These are phyloP conservation scores for Myotis vivesi DNA, from an alignment of 2,797 vertebrate species.

Conservation along the genomic window DNA sequence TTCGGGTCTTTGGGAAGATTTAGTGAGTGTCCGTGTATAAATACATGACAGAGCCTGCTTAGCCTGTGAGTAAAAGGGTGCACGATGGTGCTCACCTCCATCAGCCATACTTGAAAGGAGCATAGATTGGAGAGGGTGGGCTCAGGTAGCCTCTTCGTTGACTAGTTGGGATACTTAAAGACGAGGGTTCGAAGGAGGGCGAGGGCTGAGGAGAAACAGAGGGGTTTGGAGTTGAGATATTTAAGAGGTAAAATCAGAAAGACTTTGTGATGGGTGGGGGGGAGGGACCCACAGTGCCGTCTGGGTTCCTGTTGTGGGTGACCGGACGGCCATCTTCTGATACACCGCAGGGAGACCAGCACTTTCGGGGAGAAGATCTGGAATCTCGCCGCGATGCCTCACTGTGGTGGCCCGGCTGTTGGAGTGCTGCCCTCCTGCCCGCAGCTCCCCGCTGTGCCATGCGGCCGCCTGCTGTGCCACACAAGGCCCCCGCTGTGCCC, in stretches of 20 bases:
- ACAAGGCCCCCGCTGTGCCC: too few species aligned
- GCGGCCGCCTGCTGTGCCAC: too few species aligned
- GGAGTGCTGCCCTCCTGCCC: neutral
- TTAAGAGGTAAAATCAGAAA: neutral
- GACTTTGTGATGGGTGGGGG: neutral
- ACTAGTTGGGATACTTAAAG: neutral
- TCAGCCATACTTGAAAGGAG: neutral
- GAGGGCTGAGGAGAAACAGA: neutral
- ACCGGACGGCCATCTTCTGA: rapidly evolving
- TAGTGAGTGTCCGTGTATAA: neutral
- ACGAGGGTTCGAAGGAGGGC: neutral
- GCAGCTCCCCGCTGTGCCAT: too few species aligned
- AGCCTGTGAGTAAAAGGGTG: too few species aligned
- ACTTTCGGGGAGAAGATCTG: too few species aligned
- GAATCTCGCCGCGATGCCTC: neutral
- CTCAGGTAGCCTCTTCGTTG: too few species aligned
- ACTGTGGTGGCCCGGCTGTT: neutral
- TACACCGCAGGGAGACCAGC: neutral
- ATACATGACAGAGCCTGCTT: neutral
- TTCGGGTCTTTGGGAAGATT: neutral
- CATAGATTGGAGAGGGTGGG: neutral
- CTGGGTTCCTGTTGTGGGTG: neutral
- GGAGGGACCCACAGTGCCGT: neutral
- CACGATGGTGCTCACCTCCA: rapidly evolving
- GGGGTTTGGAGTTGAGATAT: neutral